phyloP scores from a whole-genome alignment of 2,113 vertebrate genomes.

The Strigops habroptila region DNA sequence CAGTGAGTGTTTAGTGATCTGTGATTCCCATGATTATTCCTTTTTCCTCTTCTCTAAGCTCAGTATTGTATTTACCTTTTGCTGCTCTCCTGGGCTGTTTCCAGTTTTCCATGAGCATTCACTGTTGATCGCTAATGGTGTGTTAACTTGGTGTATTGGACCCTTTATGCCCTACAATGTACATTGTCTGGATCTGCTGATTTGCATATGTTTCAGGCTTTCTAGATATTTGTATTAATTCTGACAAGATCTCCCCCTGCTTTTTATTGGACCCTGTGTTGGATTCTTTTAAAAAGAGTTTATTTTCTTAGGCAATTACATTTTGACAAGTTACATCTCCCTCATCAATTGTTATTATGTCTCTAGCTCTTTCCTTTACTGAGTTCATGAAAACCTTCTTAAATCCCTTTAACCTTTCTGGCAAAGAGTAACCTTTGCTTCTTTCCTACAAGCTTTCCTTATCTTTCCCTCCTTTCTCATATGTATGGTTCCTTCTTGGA shows the following conservation, averaged over 20 bases:
- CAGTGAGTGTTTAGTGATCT: constrained; percentile 5
- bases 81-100: constrained; percentile 8
- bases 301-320: constrained; percentile 6
- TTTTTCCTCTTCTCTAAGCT: neutral
- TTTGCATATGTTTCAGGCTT: neutral
- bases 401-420: neutral
- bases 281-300: neutral
- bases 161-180: neutral
- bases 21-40: constrained; percentile 45
- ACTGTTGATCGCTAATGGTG: neutral
- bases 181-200: neutral
- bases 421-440: neutral
- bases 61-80: neutral
- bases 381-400: neutral
- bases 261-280: neutral
- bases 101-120: constrained; percentile 34
- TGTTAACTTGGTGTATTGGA: neutral
- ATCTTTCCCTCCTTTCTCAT: neutral
- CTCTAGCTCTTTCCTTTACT: neutral
- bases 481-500: neutral
- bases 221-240: neutral
- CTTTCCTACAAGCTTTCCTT: neutral
- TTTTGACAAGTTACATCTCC: neutral
- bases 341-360: neutral
- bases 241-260: neutral